Conservation (phyloP, 2,888 invertebrate species). For the Thymelicus sylvestris region DNA sequence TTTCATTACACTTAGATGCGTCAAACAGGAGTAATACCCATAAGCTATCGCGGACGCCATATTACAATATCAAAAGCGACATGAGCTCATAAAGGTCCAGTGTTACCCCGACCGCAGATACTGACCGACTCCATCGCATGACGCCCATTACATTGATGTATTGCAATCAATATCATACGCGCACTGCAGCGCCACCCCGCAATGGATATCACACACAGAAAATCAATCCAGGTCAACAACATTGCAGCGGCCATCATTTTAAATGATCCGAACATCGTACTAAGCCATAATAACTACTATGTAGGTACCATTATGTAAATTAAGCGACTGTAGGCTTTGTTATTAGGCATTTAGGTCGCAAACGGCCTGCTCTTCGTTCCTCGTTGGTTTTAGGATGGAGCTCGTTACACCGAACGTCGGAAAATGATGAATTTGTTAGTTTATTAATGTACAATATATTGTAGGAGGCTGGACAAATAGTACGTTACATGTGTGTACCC, state of each 20-base stretch:
- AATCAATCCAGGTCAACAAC: slow-evolving; percentile 38
- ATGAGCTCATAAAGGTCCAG: slow-evolving; percentile 28
- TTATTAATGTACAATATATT: slow-evolving; percentile 5
- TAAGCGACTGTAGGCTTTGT: slow-evolving; percentile 32
- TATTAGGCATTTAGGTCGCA: slow-evolving; percentile 32
- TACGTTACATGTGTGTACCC: too few relatives aligned
- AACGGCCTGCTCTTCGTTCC: slow-evolving; percentile 14
- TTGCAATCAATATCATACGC: slow-evolving; percentile 24
- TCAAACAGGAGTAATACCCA: slow-evolving; percentile 15
- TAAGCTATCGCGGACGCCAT: slow-evolving; percentile 22
- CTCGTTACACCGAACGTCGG: slow-evolving; percentile 13
- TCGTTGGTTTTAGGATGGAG: slow-evolving; percentile 27
- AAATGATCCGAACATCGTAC: slow-evolving; percentile 37
- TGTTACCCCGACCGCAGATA: slow-evolving; percentile 19
- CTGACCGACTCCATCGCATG: slow-evolving; percentile 15
- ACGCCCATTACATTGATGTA: slow-evolving; percentile 33
- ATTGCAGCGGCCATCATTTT: slow-evolving; percentile 37
- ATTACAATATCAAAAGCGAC: slow-evolving; percentile 35
- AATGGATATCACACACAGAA: slow-evolving; percentile 29
- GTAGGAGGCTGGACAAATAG: neutral
- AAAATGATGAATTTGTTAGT: slow-evolving; percentile 27
- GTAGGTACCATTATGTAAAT: slow-evolving; percentile 36
- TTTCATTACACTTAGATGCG: slow-evolving; percentile 10
- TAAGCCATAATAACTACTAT: slow-evolving; percentile 36
- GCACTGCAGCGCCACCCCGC: slow-evolving; percentile 32